Evolutionary conservation across 2,888 invertebrate genomes (phyloP).

Genomic region (Baccha elongata): DNA sequence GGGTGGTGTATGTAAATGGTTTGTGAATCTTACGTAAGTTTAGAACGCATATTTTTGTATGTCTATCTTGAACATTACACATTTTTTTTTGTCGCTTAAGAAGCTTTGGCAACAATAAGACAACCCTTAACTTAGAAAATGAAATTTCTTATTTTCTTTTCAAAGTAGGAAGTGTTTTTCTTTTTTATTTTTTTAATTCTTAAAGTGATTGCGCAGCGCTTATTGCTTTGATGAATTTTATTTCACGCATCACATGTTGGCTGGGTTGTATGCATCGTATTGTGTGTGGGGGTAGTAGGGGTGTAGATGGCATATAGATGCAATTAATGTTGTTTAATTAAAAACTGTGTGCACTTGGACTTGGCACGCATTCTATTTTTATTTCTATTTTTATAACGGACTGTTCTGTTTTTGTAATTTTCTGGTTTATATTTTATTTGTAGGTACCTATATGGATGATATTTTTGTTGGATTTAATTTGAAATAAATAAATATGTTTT

Average conservation of each 20-base stretch:
- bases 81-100: background rate
- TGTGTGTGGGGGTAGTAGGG: slow-evolving; percentile 24
- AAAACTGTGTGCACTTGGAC: slow-evolving; percentile 69
- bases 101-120: background rate
- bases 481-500: background rate
- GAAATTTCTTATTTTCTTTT: slow-evolving; percentile 5
- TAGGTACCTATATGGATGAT: background rate
- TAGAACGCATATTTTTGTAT: slow-evolving; percentile 15
- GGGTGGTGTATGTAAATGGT: background rate
- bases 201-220: slow-evolving; percentile 10
- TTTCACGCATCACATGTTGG: slow-evolving; percentile 71
- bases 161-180: slow-evolving; percentile 3
- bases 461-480: background rate
- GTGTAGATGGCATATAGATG: slow-evolving; percentile 39
- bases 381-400: slow-evolving; percentile 41
- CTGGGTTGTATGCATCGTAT: slow-evolving; percentile 34
- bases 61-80: too few relatives aligned
- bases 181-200: background rate
- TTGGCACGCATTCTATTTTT: slow-evolving; percentile 75
- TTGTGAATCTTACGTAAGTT: slow-evolving; percentile 32
- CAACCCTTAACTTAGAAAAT: slow-evolving; percentile 24
- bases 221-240: slow-evolving; percentile 52
- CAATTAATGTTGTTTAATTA: slow-evolving; percentile 57
- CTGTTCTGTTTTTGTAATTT: slow-evolving; percentile 15
- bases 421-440: background rate